Evolutionary conservation across 92 coral and sea anemone species (phyloP), one percentile per base, ranked within the genome.

Genomic region (Parazoanthus darwini): DNA sequence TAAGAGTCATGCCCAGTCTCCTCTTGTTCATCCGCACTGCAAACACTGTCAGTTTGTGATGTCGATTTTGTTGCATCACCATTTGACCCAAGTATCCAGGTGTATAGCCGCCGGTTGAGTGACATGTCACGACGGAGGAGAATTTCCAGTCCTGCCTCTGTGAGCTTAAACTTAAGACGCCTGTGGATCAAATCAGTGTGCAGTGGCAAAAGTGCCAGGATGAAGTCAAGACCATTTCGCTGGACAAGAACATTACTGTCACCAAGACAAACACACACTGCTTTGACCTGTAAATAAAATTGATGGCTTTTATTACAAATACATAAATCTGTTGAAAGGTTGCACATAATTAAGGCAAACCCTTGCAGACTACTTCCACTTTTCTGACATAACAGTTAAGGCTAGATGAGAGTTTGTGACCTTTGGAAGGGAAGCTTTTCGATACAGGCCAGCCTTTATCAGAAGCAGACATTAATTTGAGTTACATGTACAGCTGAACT

Each of bases 41-140:
- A 88, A n/a, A 92, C 79, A 67, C 98, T 96, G 77, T 94, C 96
- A 14, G 91, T 88, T 26, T 89, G 89, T 51, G 94, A 89, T 18
- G 82, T 20, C 3, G 89, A 79, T 22, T 82, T 85, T 15, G 67
- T 50, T 74, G 75, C 91, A 14, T 79, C 91, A 26, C 90, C 78
- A 42, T 90, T 91, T 7, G 93, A 78, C 13, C 99, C 99, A 6
- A 96, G 85, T 36, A 96, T 88, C 99, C 99, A 96, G 4, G 96
- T 78, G 79, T 96, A 96, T 33, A 96, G 98, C 6, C 99, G 91
- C 39, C 99, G 82, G 86, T 96, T 96, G 58, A 96, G 91, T 15
- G 99, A 96, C 99, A 96, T 96, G 76, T 96, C 99, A 51, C 99
- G 92, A 33, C 99, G 98, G 10, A 96, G 90, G 16, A 96, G 91